Conservation (phyloP, 2,888 invertebrate genomes). For the Ophion costatus region DNA sequence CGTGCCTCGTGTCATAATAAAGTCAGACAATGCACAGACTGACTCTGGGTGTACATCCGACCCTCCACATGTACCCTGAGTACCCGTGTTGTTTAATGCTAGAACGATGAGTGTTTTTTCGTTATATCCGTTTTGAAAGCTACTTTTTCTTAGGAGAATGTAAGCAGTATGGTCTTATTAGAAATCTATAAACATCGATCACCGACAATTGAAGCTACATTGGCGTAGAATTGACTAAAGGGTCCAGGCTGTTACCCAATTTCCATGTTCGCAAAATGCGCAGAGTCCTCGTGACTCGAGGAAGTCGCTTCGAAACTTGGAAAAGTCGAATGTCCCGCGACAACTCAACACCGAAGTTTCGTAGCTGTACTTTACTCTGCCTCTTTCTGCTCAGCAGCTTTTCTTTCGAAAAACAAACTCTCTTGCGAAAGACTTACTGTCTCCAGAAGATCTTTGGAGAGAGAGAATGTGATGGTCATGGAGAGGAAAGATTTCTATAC, state of each 20-base stretch:
- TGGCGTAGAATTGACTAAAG: not conserved
- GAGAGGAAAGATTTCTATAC: not conserved
- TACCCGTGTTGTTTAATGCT: too few relatives aligned
- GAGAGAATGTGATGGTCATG: not conserved
- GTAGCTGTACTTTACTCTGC: slow-evolving; percentile 11
- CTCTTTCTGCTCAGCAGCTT: slow-evolving; percentile 24
- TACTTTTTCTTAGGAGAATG: too few relatives aligned
- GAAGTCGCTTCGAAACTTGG: not conserved
- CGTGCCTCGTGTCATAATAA: too few relatives aligned
- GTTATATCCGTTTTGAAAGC: too few relatives aligned
- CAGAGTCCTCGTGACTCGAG: not conserved
- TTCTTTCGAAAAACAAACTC: slow-evolving; percentile 32
- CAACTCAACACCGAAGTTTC: slow-evolving; percentile 12
- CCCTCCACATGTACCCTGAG: too few relatives aligned
- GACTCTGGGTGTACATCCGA: too few relatives aligned
- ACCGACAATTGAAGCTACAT: not conserved
- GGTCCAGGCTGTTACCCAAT: not conserved
- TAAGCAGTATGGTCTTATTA: too few relatives aligned
- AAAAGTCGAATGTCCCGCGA: slow-evolving; percentile 1
- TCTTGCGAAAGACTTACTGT: slow-evolving; percentile 27
- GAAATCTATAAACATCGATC: too few relatives aligned
- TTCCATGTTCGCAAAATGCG: not conserved
- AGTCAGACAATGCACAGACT: too few relatives aligned
- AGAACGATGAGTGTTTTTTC: too few relatives aligned
- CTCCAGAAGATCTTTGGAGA: slow-evolving; percentile 71